phyloP scores from a whole-genome alignment of 2,888 invertebrate genomes.

The Dyspetes luteomarginatus region DNA sequence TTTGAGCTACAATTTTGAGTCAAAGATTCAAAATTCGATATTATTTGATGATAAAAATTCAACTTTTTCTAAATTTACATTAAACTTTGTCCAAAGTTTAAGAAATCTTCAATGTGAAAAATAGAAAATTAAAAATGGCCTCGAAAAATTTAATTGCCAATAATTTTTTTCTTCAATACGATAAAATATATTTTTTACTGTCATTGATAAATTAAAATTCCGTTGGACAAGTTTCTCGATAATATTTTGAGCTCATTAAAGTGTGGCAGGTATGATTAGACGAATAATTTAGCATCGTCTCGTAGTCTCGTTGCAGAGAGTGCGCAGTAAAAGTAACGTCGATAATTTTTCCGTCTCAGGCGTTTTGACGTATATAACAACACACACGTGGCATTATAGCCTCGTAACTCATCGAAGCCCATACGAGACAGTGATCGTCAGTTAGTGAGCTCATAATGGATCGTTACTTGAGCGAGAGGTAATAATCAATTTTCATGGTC shows the following conservation, averaged over 20 bases:
- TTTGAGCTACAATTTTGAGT: no score
- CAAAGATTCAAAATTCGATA: background rate
- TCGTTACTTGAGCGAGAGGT: conserved; percentile 78
- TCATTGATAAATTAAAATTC: background rate
- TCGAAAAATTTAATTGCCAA: background rate
- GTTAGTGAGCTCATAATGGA: conserved; percentile 80
- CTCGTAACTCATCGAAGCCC: conserved; percentile 80
- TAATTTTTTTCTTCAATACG: background rate
- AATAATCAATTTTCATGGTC: conserved; percentile 80
- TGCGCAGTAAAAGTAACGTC: conserved; percentile 23
- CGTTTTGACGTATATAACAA: conserved; percentile 29
- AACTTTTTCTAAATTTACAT: no score
- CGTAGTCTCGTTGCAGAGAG: conserved; percentile 19
- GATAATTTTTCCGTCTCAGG: conserved; percentile 23
- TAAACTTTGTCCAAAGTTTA: no score
- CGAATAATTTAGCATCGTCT: conserved; percentile 36
- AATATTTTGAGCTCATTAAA: conserved; percentile 37
- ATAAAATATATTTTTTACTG: conserved; percentile 6
- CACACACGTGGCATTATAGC: conserved; percentile 78
- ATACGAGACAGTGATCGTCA: conserved; percentile 82
- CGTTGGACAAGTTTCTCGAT: background rate
- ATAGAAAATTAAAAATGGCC: background rate
- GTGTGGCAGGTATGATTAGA: conserved; percentile 31
- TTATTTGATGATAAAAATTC: no score
- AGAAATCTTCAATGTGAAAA: background rate